phyloP scores from a whole-genome alignment of 2,888 invertebrate genomes.

The Brenthis ino region DNA sequence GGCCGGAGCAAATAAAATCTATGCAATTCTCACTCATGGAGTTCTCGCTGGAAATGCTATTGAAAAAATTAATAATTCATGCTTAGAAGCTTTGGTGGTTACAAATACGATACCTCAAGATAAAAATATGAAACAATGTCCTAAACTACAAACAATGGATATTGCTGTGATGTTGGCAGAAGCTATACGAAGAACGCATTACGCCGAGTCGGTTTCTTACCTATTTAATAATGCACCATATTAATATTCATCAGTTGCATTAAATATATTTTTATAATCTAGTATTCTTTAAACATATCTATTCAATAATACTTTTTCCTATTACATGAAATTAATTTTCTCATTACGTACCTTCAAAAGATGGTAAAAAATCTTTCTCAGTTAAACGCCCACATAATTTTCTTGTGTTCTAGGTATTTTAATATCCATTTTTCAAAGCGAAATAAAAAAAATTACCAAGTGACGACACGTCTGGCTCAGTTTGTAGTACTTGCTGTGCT shows the following conservation, averaged over 20 bases:
- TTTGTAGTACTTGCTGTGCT: no score
- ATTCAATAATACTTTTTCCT: background rate
- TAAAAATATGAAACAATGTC: constrained; percentile 90
- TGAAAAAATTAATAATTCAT: constrained; percentile 91
- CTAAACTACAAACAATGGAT: constrained; percentile 93
- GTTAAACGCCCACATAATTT: background rate
- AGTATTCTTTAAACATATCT: background rate
- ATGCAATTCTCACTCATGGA: constrained; percentile 94
- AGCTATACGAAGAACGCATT: constrained; percentile 98
- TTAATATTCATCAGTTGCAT: constrained; percentile 59
- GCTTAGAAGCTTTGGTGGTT: constrained; percentile 94
- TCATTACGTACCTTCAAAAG: background rate
- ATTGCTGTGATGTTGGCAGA: constrained; percentile 99
- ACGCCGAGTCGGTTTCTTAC: constrained; percentile 99
- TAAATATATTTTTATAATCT: background rate
- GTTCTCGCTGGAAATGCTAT: constrained; percentile 95
- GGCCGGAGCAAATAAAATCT: constrained; percentile 92
- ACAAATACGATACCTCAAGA: constrained; percentile 97
- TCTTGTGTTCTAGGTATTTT: background rate
- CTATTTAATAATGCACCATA: constrained; percentile 98
- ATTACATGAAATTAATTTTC: background rate
- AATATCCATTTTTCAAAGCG: no score
- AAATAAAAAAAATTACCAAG: no score
- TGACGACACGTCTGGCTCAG: no score
- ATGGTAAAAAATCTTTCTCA: background rate